A percentile compares a stretch with the other conserved stretches of the same genome.
These are phyloP conservation scores for Pachydiplax longipennis DNA, from an alignment of 2,888 invertebrate species.

Conservation along the genomic window DNA sequence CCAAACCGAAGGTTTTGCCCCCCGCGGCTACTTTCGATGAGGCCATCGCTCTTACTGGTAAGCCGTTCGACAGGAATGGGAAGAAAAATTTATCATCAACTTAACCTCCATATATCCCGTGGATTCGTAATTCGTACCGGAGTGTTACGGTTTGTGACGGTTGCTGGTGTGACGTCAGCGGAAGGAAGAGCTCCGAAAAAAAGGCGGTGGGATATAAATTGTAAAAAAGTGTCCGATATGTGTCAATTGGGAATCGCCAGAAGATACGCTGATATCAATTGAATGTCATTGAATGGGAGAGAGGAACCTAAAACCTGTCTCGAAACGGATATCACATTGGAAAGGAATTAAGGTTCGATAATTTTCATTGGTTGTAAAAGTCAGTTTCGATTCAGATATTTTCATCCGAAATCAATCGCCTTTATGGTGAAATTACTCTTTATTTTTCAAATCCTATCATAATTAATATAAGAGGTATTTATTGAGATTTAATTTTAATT, in stretches of 20 bases:
- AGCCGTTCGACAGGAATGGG: background rate
- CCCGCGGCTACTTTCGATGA: slow-evolving; percentile 15
- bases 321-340: no score
- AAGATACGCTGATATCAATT: background rate
- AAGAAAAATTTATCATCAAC: background rate
- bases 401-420: no score
- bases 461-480: no score
- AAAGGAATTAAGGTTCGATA: no score
- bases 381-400: no score
- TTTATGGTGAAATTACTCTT: no score
- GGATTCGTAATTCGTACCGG: background rate
- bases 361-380: no score
- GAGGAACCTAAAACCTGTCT: no score
- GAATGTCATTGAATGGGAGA: no score
- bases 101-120: background rate
- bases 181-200: background rate
- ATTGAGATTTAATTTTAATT: no score
- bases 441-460: no score
- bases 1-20: slow-evolving; percentile 2
- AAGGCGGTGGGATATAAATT: background rate
- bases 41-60: slow-evolving; percentile 39
- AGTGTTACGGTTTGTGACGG: background rate
- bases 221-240: background rate
- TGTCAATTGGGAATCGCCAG: background rate
- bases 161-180: background rate